Percentiles rank a stretch among this genome's conserved stretches.
Conservation (phyloP, 2,113 vertebrate species). For the Phaetusa simplex region DNA sequence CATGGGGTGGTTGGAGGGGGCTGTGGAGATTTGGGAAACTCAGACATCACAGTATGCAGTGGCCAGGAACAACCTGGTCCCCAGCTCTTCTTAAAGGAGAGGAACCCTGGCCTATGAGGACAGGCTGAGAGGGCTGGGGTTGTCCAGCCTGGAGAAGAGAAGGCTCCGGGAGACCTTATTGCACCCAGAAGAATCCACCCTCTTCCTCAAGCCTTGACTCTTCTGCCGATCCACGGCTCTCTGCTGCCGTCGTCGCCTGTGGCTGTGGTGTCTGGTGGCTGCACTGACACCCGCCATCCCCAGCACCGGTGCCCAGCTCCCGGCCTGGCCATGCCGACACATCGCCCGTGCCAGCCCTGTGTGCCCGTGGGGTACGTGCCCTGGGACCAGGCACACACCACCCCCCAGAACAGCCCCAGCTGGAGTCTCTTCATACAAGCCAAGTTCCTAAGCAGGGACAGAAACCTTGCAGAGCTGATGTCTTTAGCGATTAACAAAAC, state of each 20-base stretch:
- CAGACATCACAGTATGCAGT: neutral
- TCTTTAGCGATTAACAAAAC: neutral
- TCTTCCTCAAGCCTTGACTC: no score
- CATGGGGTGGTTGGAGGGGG: neutral
- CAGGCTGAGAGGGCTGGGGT: neutral
- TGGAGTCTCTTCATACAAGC: neutral
- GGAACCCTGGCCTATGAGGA: neutral
- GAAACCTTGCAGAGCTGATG: neutral
- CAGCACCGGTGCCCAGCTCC: neutral
- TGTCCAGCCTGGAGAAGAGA: neutral
- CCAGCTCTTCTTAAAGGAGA: neutral
- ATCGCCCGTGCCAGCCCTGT: neutral
- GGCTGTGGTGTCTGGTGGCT: neutral
- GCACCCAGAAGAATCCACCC: neutral
- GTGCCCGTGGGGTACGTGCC: fast-evolving
- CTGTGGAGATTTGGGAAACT: neutral
- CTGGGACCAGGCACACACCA: neutral
- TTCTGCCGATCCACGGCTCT: neutral
- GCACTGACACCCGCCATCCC: fast-evolving
- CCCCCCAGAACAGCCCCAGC: neutral
- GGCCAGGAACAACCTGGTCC: neutral
- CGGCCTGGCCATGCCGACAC: neutral
- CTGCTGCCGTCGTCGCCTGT: neutral
- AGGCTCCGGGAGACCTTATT: neutral
- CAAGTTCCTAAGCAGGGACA: neutral